Percentiles rank a stretch among this genome's conserved stretches.
Conservation (phyloP, 2,113 vertebrate species). For the Pelecanoides urinatrix region DNA sequence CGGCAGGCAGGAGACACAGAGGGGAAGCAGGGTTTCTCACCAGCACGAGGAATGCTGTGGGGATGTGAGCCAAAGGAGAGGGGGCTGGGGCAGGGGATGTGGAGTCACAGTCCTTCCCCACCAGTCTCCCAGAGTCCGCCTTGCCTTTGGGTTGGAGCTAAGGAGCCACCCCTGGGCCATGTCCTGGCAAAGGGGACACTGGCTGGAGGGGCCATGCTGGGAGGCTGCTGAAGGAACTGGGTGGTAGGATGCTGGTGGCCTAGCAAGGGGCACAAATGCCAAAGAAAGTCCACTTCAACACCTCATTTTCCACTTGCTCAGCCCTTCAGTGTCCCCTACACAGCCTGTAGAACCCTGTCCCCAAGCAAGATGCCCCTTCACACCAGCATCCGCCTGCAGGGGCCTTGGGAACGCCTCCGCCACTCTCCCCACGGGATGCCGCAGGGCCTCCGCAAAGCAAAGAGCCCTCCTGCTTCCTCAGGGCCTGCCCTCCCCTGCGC, state of each 20-base stretch:
- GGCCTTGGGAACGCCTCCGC: not conserved
- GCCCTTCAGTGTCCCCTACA: not conserved
- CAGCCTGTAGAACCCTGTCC: rapidly evolving
- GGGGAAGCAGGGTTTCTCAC: slow-evolving; percentile 37
- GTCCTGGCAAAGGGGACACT: not conserved
- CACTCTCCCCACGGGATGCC: rapidly evolving
- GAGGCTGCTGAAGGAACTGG: not conserved
- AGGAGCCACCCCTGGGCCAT: not conserved
- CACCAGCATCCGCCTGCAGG: rapidly evolving
- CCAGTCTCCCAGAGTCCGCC: not conserved
- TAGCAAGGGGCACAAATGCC: not conserved
- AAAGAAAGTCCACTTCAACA: not conserved
- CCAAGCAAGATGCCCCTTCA: not conserved
- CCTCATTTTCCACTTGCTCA: not conserved
- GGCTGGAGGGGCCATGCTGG: not conserved
- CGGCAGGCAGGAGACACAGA: slow-evolving; percentile 65
- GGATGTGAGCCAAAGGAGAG: not conserved
- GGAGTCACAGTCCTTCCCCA: not conserved
- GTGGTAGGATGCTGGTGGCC: not conserved
- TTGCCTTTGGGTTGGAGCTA: rapidly evolving
- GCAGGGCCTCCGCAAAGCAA: rapidly evolving
- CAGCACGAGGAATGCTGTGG: slow-evolving; percentile 45
- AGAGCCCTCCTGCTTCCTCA: not conserved
- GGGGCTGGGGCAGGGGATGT: not conserved
- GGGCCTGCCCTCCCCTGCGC: not conserved